Base-by-base conservation (phyloP, 2,888 invertebrate species). In the Fragum fragum region DNA sequence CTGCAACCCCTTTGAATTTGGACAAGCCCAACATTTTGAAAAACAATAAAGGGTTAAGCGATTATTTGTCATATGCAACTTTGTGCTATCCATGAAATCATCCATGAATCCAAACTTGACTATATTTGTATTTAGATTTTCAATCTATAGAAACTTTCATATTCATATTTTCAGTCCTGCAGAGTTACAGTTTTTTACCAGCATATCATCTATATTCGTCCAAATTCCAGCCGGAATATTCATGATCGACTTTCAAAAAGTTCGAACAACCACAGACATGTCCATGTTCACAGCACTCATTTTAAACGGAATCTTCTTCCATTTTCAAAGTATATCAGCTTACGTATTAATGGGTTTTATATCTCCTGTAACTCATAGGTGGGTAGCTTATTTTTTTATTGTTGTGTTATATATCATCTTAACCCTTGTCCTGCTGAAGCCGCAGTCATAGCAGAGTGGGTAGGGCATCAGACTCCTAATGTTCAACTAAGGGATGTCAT, bases 301-400 rank as follows among this genome's bases (percentile, higher is more conserved):
- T 72, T 94, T 97, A 21, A 97, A 97, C 93, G 97, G 97, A 73
- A 92, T 97, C 39, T 97, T 97, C 94, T 97, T 97, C 94, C 97
- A 97, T 94, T 96, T 96, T 92, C 97, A 97, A 96, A 97, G 97
- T 93, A 97, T 97, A 91, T 96, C 97, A 59, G 97, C 97, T 7
- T 97, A 97, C 93, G 97, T 97, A 81, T 95, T 97, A 83, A 97
- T 97, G 96, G 96, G 96, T 92, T 97, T 97, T 91, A 97, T 97
- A 92, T 97, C 96, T 93, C 97, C 97, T 29, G 97, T 97, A 21
- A 97, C 97, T 36, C 97, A 97, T 92, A 93, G 92, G 92, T 93
- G 84, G 80, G 88, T 23, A 1, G 23, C 9, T 21, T 9, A 47
- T 9, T 47, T 47, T 36, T 3, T 36, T 36, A 9, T n/a, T n/a